A percentile compares a stretch with the other conserved stretches of the same genome.
These are phyloP conservation scores for Poicephalus gulielmi DNA, from an alignment of 2,113 vertebrate genomes.

Conservation along the genomic window DNA sequence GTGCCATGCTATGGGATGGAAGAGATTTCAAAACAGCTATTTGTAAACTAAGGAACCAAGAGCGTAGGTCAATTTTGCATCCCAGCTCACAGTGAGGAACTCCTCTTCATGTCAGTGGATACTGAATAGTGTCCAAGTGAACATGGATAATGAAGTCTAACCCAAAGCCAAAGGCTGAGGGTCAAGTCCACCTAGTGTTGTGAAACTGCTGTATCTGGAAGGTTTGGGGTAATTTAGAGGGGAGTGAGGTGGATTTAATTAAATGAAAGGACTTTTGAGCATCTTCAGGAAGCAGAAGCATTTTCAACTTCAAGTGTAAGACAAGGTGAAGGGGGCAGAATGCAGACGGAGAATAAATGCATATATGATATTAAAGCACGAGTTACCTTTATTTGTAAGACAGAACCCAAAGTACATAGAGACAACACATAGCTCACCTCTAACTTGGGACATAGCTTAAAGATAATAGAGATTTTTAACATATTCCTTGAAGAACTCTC, in stretches of 20 bases:
- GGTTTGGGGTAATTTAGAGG: background rate
- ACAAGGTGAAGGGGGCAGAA: background rate
- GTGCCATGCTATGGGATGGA: background rate
- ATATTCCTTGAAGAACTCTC: background rate
- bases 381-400: background rate
- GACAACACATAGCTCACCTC: background rate
- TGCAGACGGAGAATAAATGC: background rate
- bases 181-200: background rate
- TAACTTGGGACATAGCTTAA: background rate
- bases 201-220: background rate
- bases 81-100: background rate
- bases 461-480: background rate
- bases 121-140: background rate
- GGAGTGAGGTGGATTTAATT: background rate
- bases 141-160: accelerated
- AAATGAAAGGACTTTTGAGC: background rate
- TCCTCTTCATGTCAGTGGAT: background rate
- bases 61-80: background rate
- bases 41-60: background rate
- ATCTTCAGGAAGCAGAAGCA: background rate
- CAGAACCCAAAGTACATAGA: background rate
- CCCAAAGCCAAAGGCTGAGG: background rate
- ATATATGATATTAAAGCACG: background rate
- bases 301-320: background rate
- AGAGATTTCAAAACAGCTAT: background rate